Evolutionary conservation across 2,888 invertebrate species (phyloP), one percentile per base, ranked within the genome.

Genomic region (Auanema freiburgensis): DNA sequence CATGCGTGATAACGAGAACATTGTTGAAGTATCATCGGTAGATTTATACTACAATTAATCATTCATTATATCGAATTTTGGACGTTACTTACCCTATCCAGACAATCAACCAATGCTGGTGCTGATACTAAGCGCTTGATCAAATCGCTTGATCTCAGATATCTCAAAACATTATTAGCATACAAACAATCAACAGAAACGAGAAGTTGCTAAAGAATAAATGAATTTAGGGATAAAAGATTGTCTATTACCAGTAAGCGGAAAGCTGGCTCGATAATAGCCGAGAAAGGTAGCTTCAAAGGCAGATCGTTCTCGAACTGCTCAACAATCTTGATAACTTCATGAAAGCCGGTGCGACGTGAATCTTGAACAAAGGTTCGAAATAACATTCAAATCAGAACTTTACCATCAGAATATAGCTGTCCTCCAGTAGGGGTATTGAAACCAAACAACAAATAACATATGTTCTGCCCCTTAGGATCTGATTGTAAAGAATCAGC

Each of bases 181-280:
- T 63, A 66, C 10, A 66, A 65, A 18, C 70, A 71, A 11, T 68
- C 59, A 0, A 63, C 16, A 0, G 72, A 68, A 1, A 73, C 67
- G 12, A 76, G 67, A 2, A 74, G 58, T 63, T 72, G 72, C 74
- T 74, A 57, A 53, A 67, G 55, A 44, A 11, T 25, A 40, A 54
- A 4, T 54, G 24, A 12, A 51, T 12, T 43, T 43, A n/a, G 43
- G n/a, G n/a, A 43, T 43, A 43, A n/a, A 43, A 43, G n/a, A 43
- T 43, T n/a, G 18, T 16, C 18, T 57, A 60, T 42, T 23, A 79
- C 79, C 65, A 81, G 52, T 14, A 81, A 57, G 11, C 81, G 63
- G 24, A 82, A 72, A 8, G 71, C 65, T 4, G 81, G 80, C 53
- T 81, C 81, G 49, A 77, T 63, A 8, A 81, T 60, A 1, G 76